Evolutionary conservation across 2,113 vertebrate genomes (phyloP), one percentile per base, ranked within the genome.

Genomic region (Sisor rabdophorus): DNA sequence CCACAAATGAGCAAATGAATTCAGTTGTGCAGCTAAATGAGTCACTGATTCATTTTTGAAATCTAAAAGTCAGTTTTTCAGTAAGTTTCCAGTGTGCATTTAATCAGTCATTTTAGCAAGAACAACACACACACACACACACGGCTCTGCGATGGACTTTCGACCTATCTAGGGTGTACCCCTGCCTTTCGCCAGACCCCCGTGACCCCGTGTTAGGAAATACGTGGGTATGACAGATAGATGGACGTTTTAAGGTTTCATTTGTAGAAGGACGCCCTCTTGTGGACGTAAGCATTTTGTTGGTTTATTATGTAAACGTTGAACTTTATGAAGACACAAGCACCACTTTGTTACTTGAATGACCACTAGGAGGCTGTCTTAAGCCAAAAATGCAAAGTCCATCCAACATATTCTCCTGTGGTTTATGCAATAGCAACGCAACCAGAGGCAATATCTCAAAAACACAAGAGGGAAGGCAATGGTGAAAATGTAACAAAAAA

Each of bases 371-470:
- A 59, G 84, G 83, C 84, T 56, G 56, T 78, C 73, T 76, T 79
- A 17, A 78, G 40, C 79, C 78, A 82, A 73, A 71, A 74, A 79
- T 77, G 32, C 32, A 65, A 65, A 58, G 52, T 68, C 54, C 68
- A 56, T 17, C 22, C 13, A 75, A 44, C 69, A 64, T 77, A 76
- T 75, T 88, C 87, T 85, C 89, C 58, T 20, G 85, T 87, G 86
- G 85, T 85, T 80, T 87, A 85, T 85, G 90, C 90, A 91, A 91
- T 88, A 88, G 87, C 85, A 83, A 81, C 82, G 90, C 88, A 92
- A 91, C 89, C 88, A 58, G 59, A 59, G 55, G 84, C 74, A 85
- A 82, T 59, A 55, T 53, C 52, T 65, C 30, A 64, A 73, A 28
- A 79, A 78, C 3, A 73, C 64, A 77, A 12, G 28, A 22, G 20